Percentiles rank a stretch among this genome's conserved stretches.
Conservation (phyloP, 2,113 vertebrate species). For the Accipiter virgatus region DNA sequence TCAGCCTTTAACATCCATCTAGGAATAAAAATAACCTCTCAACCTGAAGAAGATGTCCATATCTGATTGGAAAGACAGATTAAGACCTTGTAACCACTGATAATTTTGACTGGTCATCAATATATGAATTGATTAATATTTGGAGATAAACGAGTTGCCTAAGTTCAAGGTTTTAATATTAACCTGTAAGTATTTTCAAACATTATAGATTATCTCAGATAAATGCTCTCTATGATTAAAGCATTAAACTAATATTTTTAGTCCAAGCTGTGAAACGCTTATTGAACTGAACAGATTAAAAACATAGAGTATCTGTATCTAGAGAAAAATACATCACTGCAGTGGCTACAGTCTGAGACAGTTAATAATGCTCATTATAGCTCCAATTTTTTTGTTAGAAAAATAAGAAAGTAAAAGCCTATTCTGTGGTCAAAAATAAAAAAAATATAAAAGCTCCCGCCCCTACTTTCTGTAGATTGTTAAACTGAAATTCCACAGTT, state of each 20-base stretch:
- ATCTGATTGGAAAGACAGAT: background rate
- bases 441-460: background rate
- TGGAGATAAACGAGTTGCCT: background rate
- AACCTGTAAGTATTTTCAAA: background rate
- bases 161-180: background rate
- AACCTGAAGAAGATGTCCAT: background rate
- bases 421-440: background rate
- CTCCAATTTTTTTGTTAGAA: background rate
- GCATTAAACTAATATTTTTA: background rate
- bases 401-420: background rate
- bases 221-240: background rate
- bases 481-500: background rate
- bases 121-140: background rate
- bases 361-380: background rate
- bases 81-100: background rate
- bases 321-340: background rate
- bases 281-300: background rate
- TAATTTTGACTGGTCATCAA: background rate
- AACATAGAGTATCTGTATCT: background rate
- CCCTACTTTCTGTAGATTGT: background rate
- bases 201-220: background rate
- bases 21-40: background rate
- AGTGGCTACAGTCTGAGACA: background rate
- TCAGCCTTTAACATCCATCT: background rate
- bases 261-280: background rate